Evolutionary conservation across 1,140 invertebrate species (phyloP), one percentile per base, ranked within the genome.

Genomic region (Cotesia vestalis): DNA sequence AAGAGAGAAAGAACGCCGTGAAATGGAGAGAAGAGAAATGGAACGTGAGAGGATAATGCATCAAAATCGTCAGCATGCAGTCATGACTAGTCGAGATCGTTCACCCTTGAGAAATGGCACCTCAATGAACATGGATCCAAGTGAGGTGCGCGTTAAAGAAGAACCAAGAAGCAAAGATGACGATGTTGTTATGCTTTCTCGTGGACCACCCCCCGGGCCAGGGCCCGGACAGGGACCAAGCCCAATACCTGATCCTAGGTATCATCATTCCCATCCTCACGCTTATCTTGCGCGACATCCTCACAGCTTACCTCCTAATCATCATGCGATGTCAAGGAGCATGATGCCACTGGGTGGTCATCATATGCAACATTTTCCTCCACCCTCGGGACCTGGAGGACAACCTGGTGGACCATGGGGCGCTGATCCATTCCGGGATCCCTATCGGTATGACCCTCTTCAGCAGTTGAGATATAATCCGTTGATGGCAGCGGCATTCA

Each of bases 81-180:
- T 86, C 64, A 77, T 85, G 4, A 72, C 40, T 46, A 46, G 78
- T 1, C 85, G 91, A 1, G 91, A 93, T 69, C 87, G 93, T 52
- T 94, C 92, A 1, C 93, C 93, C 1, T 82, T 93, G 20, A 87
- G 92, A 8, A 93, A 91, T 76, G 92, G 92, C 1, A 85, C 86
- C 11, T 85, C 86, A 20, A 80, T 89, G 17, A 73, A 79, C 40
- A 75, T 82, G n/a, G 82, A 80, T 71, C 78, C 80, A 0, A 78
- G 79, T 2, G 89, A 90, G 17, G 88, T 91, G 20, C 82, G 90
- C 2, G 88, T 92, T 0, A 92, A 91, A 75, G 91, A 92, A 71
- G 91, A 91, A 73, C 90, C 88, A 4, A 86, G 86, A n/a, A 83
- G 84, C 34, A 89, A 90, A 74, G 91, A 91, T 69, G 90, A 91